Evolutionary conservation across 2,888 invertebrate genomes (phyloP), one percentile per base, ranked within the genome.

Genomic region (Morpho deidamia): DNA sequence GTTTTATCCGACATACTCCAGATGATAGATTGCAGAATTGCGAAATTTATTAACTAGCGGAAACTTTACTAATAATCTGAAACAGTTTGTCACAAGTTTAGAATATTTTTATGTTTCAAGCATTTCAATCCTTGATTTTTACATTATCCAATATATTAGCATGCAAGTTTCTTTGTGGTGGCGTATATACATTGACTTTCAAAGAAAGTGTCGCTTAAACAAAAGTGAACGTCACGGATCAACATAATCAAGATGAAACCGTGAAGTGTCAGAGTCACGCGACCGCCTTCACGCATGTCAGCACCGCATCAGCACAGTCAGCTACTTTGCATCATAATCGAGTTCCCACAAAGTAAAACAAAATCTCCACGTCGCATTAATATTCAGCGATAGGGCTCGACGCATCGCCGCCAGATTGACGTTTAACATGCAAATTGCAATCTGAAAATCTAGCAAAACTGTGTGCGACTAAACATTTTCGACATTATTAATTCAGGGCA

Each of bases 361-460:
- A 88, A 89, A 88, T 88, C 81, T 84, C 81, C 74, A 69, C 77
- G 74, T 74, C 72, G 65, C 83, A 88, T 89, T 88, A 88, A 88
- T 88, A 89, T 89, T 87, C 88, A 89, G 86, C 70, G 81, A 82
- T 83, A 86, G 83, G 85, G 83, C 82, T 78, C 78, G 74, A 83
- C 87, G 88, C 86, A 85, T 81, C 80, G 78, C 76, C 78, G 72
- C 65, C 74, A 76, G 82, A 83, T 88, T 86, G 88, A 85, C 86
- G 84, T 83, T 86, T 85, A 87, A 86, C 87, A 89, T 89, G 88
- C 85, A 89, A 88, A 88, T 88, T 88, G 85, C 86, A 84, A 84
- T 84, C 74, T 82, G 83, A 84, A 84, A 86, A 87, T 87, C 83
- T 85, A 83, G 81, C 81, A 76, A 84, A 83, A 86, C 84, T 84